These are phyloP conservation scores for Nannoperca obscura DNA, from an alignment of 2,797 vertebrate genomes.

Conservation along the genomic window DNA sequence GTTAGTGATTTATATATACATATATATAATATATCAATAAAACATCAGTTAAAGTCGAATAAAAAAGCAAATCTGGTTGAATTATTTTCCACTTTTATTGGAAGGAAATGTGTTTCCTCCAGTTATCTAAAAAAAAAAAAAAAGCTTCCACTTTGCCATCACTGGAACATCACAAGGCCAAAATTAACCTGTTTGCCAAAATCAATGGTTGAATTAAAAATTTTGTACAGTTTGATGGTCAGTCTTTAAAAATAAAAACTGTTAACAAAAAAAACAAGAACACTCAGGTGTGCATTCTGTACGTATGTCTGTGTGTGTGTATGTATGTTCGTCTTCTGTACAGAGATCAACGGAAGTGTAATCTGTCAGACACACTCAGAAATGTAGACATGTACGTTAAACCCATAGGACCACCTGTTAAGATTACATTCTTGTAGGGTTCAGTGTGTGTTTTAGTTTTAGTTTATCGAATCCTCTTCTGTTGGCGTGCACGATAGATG, in stretches of 20 bases:
- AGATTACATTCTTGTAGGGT: conserved; percentile 73
- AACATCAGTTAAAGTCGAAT: neutral
- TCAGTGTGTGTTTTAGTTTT: conserved; percentile 17
- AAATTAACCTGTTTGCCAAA: conserved; percentile 78
- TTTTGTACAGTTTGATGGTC: conserved; percentile 86
- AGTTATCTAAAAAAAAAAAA: conserved; percentile 81
- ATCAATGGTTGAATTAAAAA: conserved; percentile 85
- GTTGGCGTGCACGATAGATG: conserved; percentile 97
- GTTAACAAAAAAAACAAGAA: conserved; percentile 74
- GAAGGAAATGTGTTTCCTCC: conserved; percentile 81
- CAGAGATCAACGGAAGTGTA: conserved; percentile 55
- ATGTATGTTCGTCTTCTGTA: conserved; percentile 54
- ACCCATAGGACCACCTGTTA: conserved; percentile 46
- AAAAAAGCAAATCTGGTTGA: conserved; percentile 12
- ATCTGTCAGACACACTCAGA: conserved; percentile 54
- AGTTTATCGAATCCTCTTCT: conserved; percentile 96
- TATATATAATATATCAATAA: neutral
- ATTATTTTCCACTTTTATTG: conserved; percentile 84
- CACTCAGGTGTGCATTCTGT: conserved; percentile 58
- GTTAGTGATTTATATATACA: neutral
- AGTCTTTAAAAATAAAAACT: conserved; percentile 89
- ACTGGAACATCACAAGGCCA: conserved; percentile 82
- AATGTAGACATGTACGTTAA: conserved; percentile 49
- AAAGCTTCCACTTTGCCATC: conserved; percentile 73
- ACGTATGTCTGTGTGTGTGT: conserved; percentile 43